Base-by-base conservation (phyloP, 2,797 vertebrate species). In the Karalla daura region DNA sequence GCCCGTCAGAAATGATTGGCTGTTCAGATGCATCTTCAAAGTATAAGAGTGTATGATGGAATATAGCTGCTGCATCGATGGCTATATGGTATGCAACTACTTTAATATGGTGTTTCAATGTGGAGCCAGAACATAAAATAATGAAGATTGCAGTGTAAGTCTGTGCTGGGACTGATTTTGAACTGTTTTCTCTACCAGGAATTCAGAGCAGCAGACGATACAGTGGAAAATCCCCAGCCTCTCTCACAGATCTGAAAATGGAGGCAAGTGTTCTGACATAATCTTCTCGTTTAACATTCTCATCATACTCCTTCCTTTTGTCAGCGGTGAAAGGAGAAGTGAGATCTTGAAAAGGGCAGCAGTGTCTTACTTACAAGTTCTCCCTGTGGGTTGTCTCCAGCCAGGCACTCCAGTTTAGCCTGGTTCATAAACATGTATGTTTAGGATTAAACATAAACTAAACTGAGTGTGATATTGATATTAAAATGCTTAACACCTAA, bases 171-270 rank as follows among this genome's bases (percentile, higher is more conserved):
- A 18, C 8, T 37, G 44, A 75, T 21, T 6, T 40, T n/a, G 7
- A 55, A 37, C 50, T 45, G 3, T 71, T 8, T 86, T 86, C 66
- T 77, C 88, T 82, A 81, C 24, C 54, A 99, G 98, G 98, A 97
- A 96, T 70, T 89, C 93, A 12, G 97, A 98, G 59, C 96, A 96
- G 70, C 96, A 98, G 86, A 96, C 95, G 76, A 97, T 99, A 90
- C 90, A 96, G 68, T 99, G 98, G 98, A 99, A 96, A 91, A 96
- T 99, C 82, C 90, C 96, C 2, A 97, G 97, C 64, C 95, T 99
- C 82, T 99, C 97, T 32, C 96, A 96, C 85, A 95, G 96, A 87
- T 99, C 98, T 40, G 98, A 99, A 88, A 99, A 99, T 5, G 97
- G 97, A 96, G 98, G 98, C 95, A 93, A 86, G 70, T 54, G 13